phyloP scores from a whole-genome alignment of 2,113 vertebrate genomes.

The Pardalotus punctatus region DNA sequence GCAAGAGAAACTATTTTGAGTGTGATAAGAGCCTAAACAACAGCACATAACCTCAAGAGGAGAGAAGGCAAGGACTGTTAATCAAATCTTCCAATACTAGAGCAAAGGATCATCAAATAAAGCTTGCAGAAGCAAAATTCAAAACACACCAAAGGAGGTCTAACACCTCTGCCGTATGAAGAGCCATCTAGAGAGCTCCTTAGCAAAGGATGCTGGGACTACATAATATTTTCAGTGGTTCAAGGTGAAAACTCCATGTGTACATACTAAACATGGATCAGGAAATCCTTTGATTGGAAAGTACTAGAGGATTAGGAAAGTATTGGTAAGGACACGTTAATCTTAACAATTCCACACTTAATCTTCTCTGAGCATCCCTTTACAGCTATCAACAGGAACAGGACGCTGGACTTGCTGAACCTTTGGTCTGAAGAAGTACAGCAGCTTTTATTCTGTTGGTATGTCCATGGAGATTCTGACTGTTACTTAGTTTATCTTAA shows the following conservation, averaged over 20 bases:
- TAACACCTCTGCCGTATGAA: fast-evolving
- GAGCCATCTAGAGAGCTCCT: not conserved
- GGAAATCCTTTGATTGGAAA: not conserved
- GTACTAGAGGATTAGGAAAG: not conserved
- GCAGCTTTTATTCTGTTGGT: not conserved
- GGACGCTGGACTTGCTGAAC: not conserved
- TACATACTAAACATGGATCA: not conserved
- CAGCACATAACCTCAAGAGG: not conserved
- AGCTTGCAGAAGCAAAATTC: not conserved
- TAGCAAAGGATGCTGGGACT: not conserved
- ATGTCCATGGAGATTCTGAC: not conserved
- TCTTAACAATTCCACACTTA: not conserved
- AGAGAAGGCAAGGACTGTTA: not conserved
- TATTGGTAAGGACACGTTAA: not conserved
- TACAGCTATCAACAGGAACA: not conserved
- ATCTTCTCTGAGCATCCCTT: not conserved
- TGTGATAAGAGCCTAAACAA: not conserved
- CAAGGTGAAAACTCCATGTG: not conserved
- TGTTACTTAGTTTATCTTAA: not conserved
- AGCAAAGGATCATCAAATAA: not conserved
- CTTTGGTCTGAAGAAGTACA: not conserved
- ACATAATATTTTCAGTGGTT: not conserved
- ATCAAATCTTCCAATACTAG: not conserved
- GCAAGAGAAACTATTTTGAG: not conserved
- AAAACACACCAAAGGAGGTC: not conserved